Evolutionary conservation across 2,113 vertebrate genomes (phyloP).

Genomic region (Toxotes chatareus): DNA sequence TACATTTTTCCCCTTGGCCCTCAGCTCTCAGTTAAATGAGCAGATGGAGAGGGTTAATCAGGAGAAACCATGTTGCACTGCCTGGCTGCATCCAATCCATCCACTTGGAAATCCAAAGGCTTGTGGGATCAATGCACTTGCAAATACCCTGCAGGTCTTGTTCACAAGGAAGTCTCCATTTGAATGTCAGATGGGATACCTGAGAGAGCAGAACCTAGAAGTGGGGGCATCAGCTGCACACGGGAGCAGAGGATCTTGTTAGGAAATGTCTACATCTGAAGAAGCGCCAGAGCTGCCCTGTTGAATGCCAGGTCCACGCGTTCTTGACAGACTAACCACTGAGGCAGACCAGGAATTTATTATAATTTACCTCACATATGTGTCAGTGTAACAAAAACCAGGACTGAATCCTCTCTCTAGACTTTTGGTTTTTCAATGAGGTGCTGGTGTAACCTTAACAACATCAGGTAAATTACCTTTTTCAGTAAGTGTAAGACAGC

Average conservation of each 20-base stretch:
- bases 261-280: constrained; percentile 32
- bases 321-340: constrained; percentile 1
- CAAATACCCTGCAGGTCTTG: constrained; percentile 53
- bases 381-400: constrained; percentile 11
- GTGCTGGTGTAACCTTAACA: not conserved
- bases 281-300: constrained; percentile 5
- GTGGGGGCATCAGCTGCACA: constrained; percentile 11
- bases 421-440: not conserved
- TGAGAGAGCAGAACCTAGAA: constrained; percentile 48
- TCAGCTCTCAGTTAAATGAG: constrained; percentile 48
- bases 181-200: constrained; percentile 62
- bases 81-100: constrained; percentile 57
- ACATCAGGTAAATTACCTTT: not conserved
- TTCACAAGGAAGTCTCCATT: constrained; percentile 45
- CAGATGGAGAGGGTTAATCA: constrained; percentile 54
- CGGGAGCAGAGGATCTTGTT: constrained; percentile 42
- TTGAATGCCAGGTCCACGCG: constrained; percentile 25
- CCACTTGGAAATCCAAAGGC: constrained; percentile 44
- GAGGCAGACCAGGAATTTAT: not conserved
- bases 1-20: constrained; percentile 13
- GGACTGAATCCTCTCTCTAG: not conserved
- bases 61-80: constrained; percentile 43
- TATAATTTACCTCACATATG: not conserved
- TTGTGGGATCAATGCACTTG: constrained; percentile 63
- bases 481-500: too few species aligned